phyloP scores from a whole-genome alignment of 2,888 invertebrate species.

The Drosophila imparisetae region DNA sequence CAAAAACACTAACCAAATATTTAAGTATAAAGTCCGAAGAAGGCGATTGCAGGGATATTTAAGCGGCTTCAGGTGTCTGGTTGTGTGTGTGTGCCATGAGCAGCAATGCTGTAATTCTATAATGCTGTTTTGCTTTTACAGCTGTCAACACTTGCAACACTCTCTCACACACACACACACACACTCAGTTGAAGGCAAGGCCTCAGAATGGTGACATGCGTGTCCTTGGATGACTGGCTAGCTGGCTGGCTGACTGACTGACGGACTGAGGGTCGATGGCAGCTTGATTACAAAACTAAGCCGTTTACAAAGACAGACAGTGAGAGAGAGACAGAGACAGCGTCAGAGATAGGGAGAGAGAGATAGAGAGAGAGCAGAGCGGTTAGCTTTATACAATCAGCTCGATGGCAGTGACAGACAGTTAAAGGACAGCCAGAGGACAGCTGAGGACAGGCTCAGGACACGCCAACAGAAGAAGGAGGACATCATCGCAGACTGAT shows the following conservation, averaged over 20 bases:
- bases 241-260: neutral
- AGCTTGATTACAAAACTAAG: conserved; percentile 70
- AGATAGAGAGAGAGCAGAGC: conserved; percentile 14
- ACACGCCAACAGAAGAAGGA: conserved; percentile 8
- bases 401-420: conserved; percentile 17
- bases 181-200: neutral
- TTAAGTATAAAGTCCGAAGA: conserved; percentile 22
- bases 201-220: conserved; percentile 28
- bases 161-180: neutral
- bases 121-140: conserved; percentile 22
- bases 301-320: conserved; percentile 51
- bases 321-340: neutral
- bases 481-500: conserved; percentile 48
- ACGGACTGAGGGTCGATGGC: conserved; percentile 14
- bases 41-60: conserved; percentile 35
- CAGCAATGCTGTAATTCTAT: neutral
- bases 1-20: conserved; percentile 10
- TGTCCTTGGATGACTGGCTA: conserved; percentile 31
- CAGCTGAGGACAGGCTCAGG: conserved; percentile 1
- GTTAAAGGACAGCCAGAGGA: conserved; percentile 3
- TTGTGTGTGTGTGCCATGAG: neutral
- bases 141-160: conserved; percentile 8
- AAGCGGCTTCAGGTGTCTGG: conserved; percentile 17
- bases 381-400: conserved; percentile 75
- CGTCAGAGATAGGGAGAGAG: neutral